Percentiles rank a stretch among this genome's conserved stretches.
Conservation (phyloP, 1,140 invertebrate genomes). For the Brachionus koreanus region DNA sequence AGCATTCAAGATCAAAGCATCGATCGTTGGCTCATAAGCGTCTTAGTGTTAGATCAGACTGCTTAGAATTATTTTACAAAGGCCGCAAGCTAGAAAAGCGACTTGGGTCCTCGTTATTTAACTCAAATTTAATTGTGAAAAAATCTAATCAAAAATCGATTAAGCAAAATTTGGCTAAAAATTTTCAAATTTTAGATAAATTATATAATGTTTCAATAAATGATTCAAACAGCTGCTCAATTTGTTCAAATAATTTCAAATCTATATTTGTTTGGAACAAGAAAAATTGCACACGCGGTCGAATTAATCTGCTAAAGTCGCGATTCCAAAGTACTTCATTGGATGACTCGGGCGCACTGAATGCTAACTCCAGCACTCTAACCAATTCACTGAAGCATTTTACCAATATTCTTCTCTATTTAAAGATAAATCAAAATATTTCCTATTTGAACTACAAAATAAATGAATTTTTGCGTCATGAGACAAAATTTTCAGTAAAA, state of each 20-base stretch:
- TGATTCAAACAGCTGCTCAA: neutral
- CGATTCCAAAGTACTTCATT: neutral
- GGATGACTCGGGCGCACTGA: neutral
- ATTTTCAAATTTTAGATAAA: neutral
- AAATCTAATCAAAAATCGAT: neutral
- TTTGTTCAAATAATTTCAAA: neutral
- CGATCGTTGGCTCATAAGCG: too few species aligned
- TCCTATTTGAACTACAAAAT: neutral
- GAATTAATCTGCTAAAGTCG: neutral
- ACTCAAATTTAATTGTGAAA: neutral
- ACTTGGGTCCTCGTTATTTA: neutral
- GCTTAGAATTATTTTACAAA: neutral
- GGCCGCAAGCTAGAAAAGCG: neutral
- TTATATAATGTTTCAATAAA: constrained; percentile 11
- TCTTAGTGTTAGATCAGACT: too few species aligned
- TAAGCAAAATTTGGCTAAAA: neutral
- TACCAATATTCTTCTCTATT: neutral
- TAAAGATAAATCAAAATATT: constrained; percentile 7
- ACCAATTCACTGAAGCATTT: neutral
- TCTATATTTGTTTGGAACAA: neutral
- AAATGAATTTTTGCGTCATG: neutral
- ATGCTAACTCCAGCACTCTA: neutral
- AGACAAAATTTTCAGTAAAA: neutral
- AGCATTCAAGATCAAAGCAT: too few species aligned
- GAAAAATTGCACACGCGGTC: neutral